Evolutionary conservation across 2,113 vertebrate genomes (phyloP).

Genomic region (Trichomycterus rosablanca): DNA sequence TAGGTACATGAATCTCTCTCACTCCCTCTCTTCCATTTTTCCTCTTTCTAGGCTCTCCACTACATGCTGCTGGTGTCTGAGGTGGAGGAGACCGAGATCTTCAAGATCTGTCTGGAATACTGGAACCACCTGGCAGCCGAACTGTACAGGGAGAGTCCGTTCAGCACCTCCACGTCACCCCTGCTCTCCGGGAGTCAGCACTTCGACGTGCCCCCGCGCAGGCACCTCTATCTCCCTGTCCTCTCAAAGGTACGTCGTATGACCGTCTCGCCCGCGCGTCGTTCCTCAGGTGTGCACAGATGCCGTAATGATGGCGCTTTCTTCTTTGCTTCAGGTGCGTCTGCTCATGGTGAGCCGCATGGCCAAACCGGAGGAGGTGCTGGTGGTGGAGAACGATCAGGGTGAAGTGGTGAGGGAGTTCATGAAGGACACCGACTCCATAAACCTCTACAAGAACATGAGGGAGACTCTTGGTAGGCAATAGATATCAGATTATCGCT

Average conservation of each 20-base stretch:
- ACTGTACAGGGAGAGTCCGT: constrained; percentile 90
- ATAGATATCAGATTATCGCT: background rate
- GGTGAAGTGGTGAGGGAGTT: constrained; percentile 94
- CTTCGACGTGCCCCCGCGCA: constrained; percentile 86
- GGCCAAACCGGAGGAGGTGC: constrained; percentile 94
- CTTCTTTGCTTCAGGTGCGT: constrained; percentile 73
- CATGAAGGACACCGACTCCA: constrained; percentile 97
- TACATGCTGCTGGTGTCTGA: constrained; percentile 95
- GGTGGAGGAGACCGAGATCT: constrained; percentile 97
- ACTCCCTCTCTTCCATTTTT: no score
- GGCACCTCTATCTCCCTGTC: constrained; percentile 89
- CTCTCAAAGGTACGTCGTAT: constrained; percentile 89
- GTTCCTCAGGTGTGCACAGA: no score
- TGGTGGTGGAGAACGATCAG: constrained; percentile 96
- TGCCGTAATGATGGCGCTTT: background rate
- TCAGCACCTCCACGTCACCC: constrained; percentile 86
- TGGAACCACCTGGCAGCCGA: constrained; percentile 96
- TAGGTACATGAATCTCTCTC: no score
- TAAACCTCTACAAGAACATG: constrained; percentile 98
- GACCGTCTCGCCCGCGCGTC: no score
- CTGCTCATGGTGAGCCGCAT: constrained; percentile 93
- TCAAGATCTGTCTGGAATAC: constrained; percentile 96
- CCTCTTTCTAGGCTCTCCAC: constrained; percentile 79
- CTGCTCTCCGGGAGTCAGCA: constrained; percentile 85
- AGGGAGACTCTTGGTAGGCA: constrained; percentile 88